Base-by-base conservation (phyloP, 2,888 invertebrate genomes). In the Sarcophaga caerulescens region DNA sequence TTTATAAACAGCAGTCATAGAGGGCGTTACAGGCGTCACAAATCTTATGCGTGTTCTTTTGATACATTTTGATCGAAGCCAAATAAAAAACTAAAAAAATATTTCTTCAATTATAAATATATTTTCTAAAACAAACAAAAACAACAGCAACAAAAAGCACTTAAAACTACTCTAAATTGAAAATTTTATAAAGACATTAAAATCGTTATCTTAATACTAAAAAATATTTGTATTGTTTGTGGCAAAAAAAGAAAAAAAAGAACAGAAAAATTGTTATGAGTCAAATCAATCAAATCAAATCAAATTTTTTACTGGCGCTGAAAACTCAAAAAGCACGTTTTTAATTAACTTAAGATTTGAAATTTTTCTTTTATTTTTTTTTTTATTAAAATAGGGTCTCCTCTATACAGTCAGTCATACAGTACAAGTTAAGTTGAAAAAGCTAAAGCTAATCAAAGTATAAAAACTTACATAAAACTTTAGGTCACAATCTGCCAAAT, bases 1-100 rank as follows among this genome's bases (percentile, higher is more conserved):
- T 86, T 63, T 73, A 44, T 71, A 85, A 80, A 84, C 87, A 82
- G 84, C 85, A 84, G 87, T 85, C 83, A 44, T 78, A 88, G 87
- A 87, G 87, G 88, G 88, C 85, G 88, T 88, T 81, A n/a, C 81
- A 87, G 85, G 88, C 87, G 85, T 88, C 87, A 85, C 74, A 86
- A 86, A 81, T 84, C 85, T 81, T 84, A 84, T 86, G 85, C 83
- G 84, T 80, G 85, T 84, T 77, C 80, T 74, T 81, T 44, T 79
- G 68, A 77, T 81, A 80, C 14, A 70, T 44, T 45, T 66, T 75
- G 60, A 52, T 35, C 17, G 45, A 73, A 52, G 17, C 45, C 57
- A 74, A 47, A 57, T 14, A 69, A 78, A 59, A 52, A 66, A 77
- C 25, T 23, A 74, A 59, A 52, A 66, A 78, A 81, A 74, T 17